Evolutionary conservation across 2,888 invertebrate species (phyloP).

Genomic region (Theodoxus fluviatilis): DNA sequence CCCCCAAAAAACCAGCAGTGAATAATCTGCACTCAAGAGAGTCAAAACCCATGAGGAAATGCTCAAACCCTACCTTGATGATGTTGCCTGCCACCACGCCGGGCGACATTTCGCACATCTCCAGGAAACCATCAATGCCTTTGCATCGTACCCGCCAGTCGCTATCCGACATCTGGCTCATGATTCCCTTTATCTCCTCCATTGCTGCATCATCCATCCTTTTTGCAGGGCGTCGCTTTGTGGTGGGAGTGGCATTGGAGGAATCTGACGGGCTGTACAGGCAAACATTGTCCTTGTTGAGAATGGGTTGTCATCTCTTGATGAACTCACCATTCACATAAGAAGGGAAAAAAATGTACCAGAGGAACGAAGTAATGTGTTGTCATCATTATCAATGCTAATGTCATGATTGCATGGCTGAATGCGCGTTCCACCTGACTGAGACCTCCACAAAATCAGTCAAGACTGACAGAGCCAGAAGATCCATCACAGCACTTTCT

Average conservation of each 20-base stretch:
- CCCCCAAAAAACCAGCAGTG: no score
- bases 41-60: not conserved
- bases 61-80: conserved; percentile 51
- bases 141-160: conserved; percentile 62
- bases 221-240: conserved; percentile 36
- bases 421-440: no score
- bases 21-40: not conserved
- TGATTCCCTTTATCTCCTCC: conserved; percentile 55
- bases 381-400: no score
- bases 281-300: no score
- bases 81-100: conserved; percentile 51
- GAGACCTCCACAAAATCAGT: no score
- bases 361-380: no score
- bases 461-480: no score
- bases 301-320: no score
- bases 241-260: conserved; percentile 34
- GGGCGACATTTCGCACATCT: conserved; percentile 56
- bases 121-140: conserved; percentile 56
- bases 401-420: no score
- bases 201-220: conserved; percentile 53
- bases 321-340: no score
- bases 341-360: no score
- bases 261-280: conserved; percentile 33
- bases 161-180: conserved; percentile 46
- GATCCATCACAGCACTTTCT: no score